Evolutionary conservation across 2,888 invertebrate species (phyloP).

Genomic region (Pandemis cinnamomeana): DNA sequence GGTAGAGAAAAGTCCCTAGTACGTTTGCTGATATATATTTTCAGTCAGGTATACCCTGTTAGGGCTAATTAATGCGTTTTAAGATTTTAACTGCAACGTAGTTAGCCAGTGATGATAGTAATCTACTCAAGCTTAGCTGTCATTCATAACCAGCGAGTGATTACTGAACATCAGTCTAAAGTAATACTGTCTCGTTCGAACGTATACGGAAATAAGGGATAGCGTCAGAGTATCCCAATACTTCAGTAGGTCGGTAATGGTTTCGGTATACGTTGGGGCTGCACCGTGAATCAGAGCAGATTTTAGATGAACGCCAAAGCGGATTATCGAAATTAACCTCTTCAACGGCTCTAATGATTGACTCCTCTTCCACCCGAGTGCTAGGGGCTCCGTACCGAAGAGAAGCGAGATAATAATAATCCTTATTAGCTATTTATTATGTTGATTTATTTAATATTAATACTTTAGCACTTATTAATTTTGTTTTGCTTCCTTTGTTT

Average conservation of each 20-base stretch:
- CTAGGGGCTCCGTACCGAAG: constrained; percentile 53
- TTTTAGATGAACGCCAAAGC: constrained; percentile 67
- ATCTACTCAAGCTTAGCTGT: constrained; percentile 33
- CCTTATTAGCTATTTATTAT: constrained; percentile 44
- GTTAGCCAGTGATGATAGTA: constrained; percentile 42
- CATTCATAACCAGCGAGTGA: constrained; percentile 20
- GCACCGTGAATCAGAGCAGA: constrained; percentile 49
- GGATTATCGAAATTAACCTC: constrained; percentile 81
- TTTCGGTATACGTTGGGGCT: constrained; percentile 36
- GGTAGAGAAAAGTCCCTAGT: no score
- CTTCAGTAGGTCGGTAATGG: constrained; percentile 28
- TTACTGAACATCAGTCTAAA: constrained; percentile 2
- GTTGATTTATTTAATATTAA: constrained; percentile 34
- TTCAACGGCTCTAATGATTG: constrained; percentile 73
- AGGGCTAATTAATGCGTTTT: constrained; percentile 14
- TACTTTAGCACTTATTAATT: constrained; percentile 28
- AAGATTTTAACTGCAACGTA: constrained; percentile 7
- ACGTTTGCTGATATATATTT: not conserved
- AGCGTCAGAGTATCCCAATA: constrained; percentile 18
- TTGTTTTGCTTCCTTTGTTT: not conserved
- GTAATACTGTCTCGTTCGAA: constrained; percentile 16
- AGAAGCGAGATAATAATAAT: constrained; percentile 46
- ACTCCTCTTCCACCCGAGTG: constrained; percentile 63
- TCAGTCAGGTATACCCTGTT: not conserved
- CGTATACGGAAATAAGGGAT: constrained; percentile 11